A percentile compares a stretch with the other conserved stretches of the same genome.
Evolutionary conservation across 2,888 invertebrate genomes (phyloP).

Genomic region (Aphidoletes aphidimyza): DNA sequence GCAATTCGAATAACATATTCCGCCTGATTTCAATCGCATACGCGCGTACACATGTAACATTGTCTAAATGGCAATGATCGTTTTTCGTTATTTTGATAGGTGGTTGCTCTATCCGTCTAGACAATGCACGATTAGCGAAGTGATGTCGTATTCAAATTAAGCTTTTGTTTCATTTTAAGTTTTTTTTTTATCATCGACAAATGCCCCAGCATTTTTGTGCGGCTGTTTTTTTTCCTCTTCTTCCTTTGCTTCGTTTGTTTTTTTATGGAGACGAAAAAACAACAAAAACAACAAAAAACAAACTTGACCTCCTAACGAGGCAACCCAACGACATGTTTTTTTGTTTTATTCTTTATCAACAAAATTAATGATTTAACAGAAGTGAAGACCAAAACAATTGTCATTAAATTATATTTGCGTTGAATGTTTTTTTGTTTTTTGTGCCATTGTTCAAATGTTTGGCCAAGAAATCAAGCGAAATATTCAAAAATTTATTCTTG

Average conservation of each 20-base stretch:
- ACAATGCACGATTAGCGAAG: constrained; percentile 7
- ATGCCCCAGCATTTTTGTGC: background rate
- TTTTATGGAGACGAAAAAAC: background rate
- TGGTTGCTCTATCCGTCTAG: background rate
- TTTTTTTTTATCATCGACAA: background rate
- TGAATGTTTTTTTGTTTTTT: too few species aligned
- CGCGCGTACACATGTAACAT: constrained; percentile 29
- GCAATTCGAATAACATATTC: constrained; percentile 45
- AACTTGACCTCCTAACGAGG: background rate
- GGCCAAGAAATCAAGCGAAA: background rate
- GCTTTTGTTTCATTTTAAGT: background rate
- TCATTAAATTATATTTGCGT: constrained; percentile 41
- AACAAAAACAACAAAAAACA: background rate
- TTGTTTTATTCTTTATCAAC: background rate
- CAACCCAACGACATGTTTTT: background rate
- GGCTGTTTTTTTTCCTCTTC: background rate
- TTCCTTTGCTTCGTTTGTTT: background rate
- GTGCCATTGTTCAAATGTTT: too few species aligned
- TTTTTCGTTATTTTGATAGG: constrained; percentile 29
- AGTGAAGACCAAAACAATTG: background rate
- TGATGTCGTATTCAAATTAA: constrained; percentile 39
- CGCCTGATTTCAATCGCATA: constrained; percentile 10
- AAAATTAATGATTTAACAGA: background rate
- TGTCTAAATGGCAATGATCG: constrained; percentile 11
- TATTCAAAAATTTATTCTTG: background rate